These are phyloP conservation scores for Numida meleagris DNA, from an alignment of 2,113 vertebrate genomes.

Conservation along the genomic window DNA sequence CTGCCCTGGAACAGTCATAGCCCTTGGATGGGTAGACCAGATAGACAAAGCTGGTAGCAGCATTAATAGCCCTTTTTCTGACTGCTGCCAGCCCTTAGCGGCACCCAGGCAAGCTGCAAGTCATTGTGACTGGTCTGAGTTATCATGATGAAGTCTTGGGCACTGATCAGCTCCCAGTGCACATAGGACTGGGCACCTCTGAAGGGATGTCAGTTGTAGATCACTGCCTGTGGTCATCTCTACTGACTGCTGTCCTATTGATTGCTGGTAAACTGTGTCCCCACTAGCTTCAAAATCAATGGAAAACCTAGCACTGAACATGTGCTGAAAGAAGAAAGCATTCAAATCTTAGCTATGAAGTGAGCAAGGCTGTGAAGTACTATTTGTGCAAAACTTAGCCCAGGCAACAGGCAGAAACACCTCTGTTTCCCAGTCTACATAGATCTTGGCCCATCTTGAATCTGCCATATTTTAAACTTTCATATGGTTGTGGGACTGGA, in stretches of 20 bases:
- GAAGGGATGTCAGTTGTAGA: background rate
- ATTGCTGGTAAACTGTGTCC: background rate
- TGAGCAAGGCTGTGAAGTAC: background rate
- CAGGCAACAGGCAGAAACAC: background rate
- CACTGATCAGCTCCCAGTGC: fast-evolving
- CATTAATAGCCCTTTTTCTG: background rate
- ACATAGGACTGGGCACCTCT: fast-evolving
- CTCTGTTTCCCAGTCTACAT: background rate
- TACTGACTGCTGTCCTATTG: background rate
- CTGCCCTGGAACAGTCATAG: background rate
- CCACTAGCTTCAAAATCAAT: background rate
- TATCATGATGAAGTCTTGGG: no score
- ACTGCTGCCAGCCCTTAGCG: background rate
- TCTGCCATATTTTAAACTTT: background rate
- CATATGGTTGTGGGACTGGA: background rate
- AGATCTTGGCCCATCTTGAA: background rate
- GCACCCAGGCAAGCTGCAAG: background rate
- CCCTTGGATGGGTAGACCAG: background rate
- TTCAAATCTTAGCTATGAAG: background rate
- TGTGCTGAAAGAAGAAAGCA: background rate
- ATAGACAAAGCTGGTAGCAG: constrained; percentile 12
- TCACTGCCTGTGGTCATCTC: background rate
- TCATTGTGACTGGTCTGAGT: background rate
- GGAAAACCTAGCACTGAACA: background rate
- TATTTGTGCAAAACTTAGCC: background rate